Percentiles rank a stretch among this genome's conserved stretches.
Conservation (phyloP, 2,888 invertebrate species). For the Frankliniella fusca region DNA sequence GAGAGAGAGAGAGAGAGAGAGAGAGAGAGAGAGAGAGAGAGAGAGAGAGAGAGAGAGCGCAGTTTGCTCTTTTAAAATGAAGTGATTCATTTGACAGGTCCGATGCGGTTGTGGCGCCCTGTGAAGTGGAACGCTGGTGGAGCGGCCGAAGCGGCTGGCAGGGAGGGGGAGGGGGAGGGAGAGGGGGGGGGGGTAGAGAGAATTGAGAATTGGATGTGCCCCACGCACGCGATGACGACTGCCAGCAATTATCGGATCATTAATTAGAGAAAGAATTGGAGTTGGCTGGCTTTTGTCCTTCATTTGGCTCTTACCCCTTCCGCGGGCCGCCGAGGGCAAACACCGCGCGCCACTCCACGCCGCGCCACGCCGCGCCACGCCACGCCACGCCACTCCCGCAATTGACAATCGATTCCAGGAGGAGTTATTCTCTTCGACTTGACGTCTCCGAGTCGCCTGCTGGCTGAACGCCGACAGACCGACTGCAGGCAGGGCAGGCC, state of each 20-base stretch:
- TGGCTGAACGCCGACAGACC: too few relatives aligned
- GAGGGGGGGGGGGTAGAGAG: neutral
- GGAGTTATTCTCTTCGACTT: neutral
- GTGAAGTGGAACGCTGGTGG: neutral
- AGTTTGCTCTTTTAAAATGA: neutral
- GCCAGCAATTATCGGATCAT: slow-evolving; percentile 7
- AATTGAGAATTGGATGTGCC: neutral
- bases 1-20: neutral
- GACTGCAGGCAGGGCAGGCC: too few relatives aligned
- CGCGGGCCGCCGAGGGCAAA: neutral
- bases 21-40: neutral
- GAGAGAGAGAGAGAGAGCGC: neutral
- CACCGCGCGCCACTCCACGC: too few relatives aligned
- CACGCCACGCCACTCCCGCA: neutral
- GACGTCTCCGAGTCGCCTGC: too few relatives aligned
- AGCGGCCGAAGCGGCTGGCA: neutral
- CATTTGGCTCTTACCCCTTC: neutral
- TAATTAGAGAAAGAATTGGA: slow-evolving; percentile 20
- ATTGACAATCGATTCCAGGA: slow-evolving; percentile 1
- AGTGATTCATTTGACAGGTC: neutral
- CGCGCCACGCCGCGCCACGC: too few relatives aligned
- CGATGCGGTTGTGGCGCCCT: neutral
- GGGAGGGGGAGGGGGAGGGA: neutral
- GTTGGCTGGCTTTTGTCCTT: slow-evolving; percentile 11
- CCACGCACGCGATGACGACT: slow-evolving; percentile 13